Evolutionary conservation across 2,888 invertebrate species (phyloP).

Genomic region (Euzetes globulus): DNA sequence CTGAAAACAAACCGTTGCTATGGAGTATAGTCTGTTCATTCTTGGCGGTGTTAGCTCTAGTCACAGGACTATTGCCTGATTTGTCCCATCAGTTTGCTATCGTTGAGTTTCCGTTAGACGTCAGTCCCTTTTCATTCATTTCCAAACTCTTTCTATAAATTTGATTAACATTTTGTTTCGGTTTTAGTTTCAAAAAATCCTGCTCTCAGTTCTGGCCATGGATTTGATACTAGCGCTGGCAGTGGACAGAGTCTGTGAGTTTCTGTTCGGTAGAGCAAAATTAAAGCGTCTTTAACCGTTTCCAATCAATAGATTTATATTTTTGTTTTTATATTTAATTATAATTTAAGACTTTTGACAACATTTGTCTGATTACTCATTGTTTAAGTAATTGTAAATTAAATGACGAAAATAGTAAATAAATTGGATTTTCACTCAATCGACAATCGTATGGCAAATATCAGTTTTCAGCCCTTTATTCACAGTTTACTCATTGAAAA

Average conservation of each 20-base stretch:
- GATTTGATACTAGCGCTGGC: slow-evolving; percentile 79
- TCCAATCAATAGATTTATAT: background rate
- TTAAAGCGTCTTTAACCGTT: slow-evolving; percentile 43
- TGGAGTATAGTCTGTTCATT: slow-evolving; percentile 81
- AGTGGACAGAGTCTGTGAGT: slow-evolving; percentile 74
- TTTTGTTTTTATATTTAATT: background rate
- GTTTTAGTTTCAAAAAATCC: slow-evolving; percentile 73
- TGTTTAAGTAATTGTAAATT: background rate
- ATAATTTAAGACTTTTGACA: background rate
- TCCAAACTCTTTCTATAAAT: background rate
- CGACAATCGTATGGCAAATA: no score
- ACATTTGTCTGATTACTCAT: background rate
- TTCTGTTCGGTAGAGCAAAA: slow-evolving; percentile 75
- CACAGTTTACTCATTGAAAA: background rate
- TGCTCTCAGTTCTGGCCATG: slow-evolving; percentile 71
- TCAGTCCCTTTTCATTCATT: no score
- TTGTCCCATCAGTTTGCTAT: slow-evolving; percentile 86
- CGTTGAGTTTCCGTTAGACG: slow-evolving; percentile 82
- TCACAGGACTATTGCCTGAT: slow-evolving; percentile 75
- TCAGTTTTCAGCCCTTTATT: background rate
- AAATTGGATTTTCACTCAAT: background rate
- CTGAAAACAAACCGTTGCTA: slow-evolving; percentile 81
- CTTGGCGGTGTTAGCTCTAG: slow-evolving; percentile 70
- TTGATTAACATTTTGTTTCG: background rate
- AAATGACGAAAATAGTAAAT: background rate